Evolutionary conservation across 1,140 invertebrate species (phyloP).

Genomic region (Drosophila nigrodunni): DNA sequence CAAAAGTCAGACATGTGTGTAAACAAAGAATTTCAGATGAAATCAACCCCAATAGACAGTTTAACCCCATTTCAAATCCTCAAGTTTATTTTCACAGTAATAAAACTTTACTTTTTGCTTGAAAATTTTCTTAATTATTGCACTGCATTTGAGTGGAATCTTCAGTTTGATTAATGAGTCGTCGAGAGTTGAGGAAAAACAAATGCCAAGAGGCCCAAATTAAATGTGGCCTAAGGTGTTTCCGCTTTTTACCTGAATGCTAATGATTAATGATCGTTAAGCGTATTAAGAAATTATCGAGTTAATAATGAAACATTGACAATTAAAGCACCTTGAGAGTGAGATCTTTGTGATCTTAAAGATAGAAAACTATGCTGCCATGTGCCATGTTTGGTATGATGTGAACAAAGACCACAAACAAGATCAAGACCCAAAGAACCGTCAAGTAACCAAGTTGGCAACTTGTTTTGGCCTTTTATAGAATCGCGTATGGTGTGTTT

Average conservation of each 20-base stretch:
- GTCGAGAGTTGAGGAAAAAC: neutral
- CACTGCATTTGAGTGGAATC: neutral
- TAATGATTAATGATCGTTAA: constrained; percentile 5
- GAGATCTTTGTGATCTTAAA: constrained; percentile 2
- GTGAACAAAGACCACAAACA: constrained; percentile 1
- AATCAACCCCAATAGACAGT: constrained; percentile 3
- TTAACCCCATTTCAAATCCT: neutral
- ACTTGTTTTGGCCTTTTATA: constrained; percentile 70
- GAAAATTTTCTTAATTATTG: constrained; percentile 7
- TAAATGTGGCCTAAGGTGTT: neutral
- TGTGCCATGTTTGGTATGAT: constrained; percentile 9
- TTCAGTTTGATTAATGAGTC: constrained; percentile 8
- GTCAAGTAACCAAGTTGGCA: constrained; percentile 3
- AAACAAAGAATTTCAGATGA: constrained; percentile 5
- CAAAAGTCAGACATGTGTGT: neutral
- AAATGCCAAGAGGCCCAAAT: constrained; percentile 6
- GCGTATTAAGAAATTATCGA: constrained; percentile 6
- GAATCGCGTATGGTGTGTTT: constrained; percentile 13
- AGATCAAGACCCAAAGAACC: constrained; percentile 9
- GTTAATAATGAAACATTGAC: constrained; percentile 13
- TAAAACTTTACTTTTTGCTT: neutral
- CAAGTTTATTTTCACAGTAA: neutral
- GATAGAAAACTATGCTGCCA: neutral
- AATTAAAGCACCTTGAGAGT: constrained; percentile 9
- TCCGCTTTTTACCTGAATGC: neutral